Percentiles rank a stretch among this genome's conserved stretches.
Conservation (phyloP, 2,113 vertebrate species). For the Dipodomys ordii region DNA sequence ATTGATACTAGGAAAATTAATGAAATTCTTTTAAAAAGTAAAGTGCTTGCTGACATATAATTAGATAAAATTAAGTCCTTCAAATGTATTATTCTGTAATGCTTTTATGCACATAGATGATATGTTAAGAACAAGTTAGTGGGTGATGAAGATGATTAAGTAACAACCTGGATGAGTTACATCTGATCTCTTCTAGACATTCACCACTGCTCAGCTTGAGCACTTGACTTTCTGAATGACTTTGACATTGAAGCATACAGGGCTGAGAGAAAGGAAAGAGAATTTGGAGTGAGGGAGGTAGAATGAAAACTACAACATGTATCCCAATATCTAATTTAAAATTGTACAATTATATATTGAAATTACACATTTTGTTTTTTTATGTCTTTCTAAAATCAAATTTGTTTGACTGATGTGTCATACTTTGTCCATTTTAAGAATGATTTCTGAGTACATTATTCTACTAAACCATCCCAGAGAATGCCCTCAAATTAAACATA, state of each 20-base stretch:
- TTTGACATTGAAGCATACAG: neutral
- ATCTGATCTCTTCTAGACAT: neutral
- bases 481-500: neutral
- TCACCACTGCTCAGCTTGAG: neutral
- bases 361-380: constrained; percentile 5
- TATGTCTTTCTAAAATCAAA: neutral
- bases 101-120: neutral
- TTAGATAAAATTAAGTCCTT: neutral
- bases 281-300: rapidly evolving
- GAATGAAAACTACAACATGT: neutral
- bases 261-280: neutral
- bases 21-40: neutral
- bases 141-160: neutral
- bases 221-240: neutral
- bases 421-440: neutral
- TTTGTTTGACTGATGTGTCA: constrained; percentile 9
- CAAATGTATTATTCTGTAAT: neutral
- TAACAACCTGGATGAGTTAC: neutral
- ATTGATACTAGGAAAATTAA: too few relatives aligned
- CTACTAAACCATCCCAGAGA: neutral
- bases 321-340: neutral
- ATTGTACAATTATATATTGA: neutral
- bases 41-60: neutral
- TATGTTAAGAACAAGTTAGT: neutral
- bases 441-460: constrained; percentile 8